Evolutionary conservation across 2,113 vertebrate species (phyloP), one percentile per base, ranked within the genome.

Genomic region (Holacanthus passer): DNA sequence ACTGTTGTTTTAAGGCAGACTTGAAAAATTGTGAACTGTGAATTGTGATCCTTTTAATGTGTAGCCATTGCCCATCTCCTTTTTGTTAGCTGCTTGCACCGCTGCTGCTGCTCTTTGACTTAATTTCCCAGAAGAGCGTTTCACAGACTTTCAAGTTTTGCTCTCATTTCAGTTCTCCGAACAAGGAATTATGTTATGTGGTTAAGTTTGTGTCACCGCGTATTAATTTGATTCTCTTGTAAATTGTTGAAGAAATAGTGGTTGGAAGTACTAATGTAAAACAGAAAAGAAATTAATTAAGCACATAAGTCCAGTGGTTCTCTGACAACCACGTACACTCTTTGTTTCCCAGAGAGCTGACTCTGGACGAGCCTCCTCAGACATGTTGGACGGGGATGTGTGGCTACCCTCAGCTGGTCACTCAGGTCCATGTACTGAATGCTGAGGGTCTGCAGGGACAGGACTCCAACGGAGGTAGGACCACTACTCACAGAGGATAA

Each of bases 331-430:
- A 41, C 55, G 11, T 45, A 5, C n/a, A 1, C 17, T 52, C 11
- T 58, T 12, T 63, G 6, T n/a, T 58, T n/a, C 27, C 19, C 91
- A 99, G 98, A 91, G 98, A 99, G 90, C 93, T 99, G 91, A 91
- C 77, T 0, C 69, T 97, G 87, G 97, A 99, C 3, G 96, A 98
- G 74, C 98, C 98, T 1, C 95, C 96, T 11, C 96, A 92, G 72
- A 97, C 97, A 0, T 99, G 98, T 77, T 99, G 98, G 98, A 98
- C 95, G 11, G 97, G 97, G 29, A 94, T 99, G 84, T 99, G 97
- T 62, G 98, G 98, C 32, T 98, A 97, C 88, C 98, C 98, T 0
- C 96, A 97, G 90, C 93, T 97, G 86, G 97, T 99, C 82, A 97
- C 97, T 55, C 98, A 99, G 91, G 96, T 99, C 77, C 96, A 99